These are phyloP conservation scores for Lasioglossum leucozonium DNA, from an alignment of 2,888 invertebrate species.

Conservation along the genomic window DNA sequence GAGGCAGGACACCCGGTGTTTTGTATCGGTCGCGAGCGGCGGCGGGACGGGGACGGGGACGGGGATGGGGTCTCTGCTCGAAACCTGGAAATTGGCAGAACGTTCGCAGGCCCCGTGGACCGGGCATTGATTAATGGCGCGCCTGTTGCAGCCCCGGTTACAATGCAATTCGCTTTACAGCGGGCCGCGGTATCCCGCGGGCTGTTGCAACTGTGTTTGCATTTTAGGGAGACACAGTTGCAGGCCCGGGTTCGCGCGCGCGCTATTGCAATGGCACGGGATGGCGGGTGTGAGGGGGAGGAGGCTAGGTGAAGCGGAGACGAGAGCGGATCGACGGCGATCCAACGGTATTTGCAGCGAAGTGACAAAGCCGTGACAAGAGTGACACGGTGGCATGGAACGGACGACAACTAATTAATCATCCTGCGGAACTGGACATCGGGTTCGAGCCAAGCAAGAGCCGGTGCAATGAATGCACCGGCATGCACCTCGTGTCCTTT, in stretches of 20 bases:
- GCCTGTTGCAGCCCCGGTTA: slow-evolving; percentile 84
- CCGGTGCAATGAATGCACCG: slow-evolving; percentile 77
- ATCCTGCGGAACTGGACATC: slow-evolving; percentile 76
- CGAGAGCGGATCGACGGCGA: slow-evolving; percentile 52
- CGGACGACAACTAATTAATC: slow-evolving; percentile 84
- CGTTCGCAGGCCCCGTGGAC: slow-evolving; percentile 78
- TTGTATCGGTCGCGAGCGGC: slow-evolving; percentile 55
- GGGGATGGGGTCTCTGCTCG: slow-evolving; percentile 42
- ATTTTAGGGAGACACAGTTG: slow-evolving; percentile 35
- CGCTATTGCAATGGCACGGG: neutral
- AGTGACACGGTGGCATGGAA: slow-evolving; percentile 84
- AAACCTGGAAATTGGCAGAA: slow-evolving; percentile 81
- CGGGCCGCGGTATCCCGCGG: slow-evolving; percentile 47
- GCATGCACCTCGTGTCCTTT: slow-evolving; percentile 77
- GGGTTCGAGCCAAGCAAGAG: slow-evolving; percentile 42
- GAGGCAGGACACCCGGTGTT: slow-evolving; percentile 42
- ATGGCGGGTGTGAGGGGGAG: neutral
- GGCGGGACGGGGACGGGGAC: too few relatives aligned
- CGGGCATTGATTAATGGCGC: slow-evolving; percentile 84
- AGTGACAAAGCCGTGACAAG: slow-evolving; percentile 84
- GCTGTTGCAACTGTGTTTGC: slow-evolving; percentile 55
- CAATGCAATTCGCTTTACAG: slow-evolving; percentile 84
- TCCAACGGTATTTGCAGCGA: slow-evolving; percentile 78
- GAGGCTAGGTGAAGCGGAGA: neutral
- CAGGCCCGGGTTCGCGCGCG: neutral